Conservation (phyloP, 2,797 vertebrate genomes). For the Ceryle rudis region DNA sequence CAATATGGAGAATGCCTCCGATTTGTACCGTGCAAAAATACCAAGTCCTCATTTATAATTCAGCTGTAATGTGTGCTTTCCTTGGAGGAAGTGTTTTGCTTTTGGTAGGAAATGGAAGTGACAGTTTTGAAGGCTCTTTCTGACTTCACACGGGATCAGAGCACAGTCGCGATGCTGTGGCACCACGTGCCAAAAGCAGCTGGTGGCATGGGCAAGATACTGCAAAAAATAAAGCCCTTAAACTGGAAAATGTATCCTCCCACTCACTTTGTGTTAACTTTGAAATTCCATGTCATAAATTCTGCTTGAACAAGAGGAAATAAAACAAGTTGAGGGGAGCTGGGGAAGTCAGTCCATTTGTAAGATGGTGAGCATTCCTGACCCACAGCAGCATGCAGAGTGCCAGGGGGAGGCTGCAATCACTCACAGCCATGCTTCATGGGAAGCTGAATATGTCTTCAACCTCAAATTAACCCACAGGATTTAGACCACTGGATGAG, state of each 20-base stretch:
- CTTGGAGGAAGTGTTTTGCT: slow-evolving; percentile 64
- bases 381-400: fast-evolving
- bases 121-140: slow-evolving; percentile 58
- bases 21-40: slow-evolving; percentile 71
- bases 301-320: neutral
- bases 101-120: slow-evolving; percentile 66
- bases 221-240: neutral
- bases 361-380: neutral
- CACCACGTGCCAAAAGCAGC: neutral
- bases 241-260: neutral
- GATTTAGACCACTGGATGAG: neutral
- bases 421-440: neutral
- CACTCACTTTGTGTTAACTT: neutral
- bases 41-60: slow-evolving; percentile 73
- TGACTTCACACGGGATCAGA: slow-evolving; percentile 15
- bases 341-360: neutral
- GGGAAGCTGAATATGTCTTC: neutral
- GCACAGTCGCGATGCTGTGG: neutral
- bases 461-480: neutral
- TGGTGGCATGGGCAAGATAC: neutral
- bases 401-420: neutral
- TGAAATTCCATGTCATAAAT: neutral
- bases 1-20: slow-evolving; percentile 75
- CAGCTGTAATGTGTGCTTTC: slow-evolving; percentile 48
- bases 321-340: neutral